Percentiles rank a stretch among this genome's conserved stretches.
Conservation (phyloP, 1,140 invertebrate genomes). For the Epicauta chinensis region DNA sequence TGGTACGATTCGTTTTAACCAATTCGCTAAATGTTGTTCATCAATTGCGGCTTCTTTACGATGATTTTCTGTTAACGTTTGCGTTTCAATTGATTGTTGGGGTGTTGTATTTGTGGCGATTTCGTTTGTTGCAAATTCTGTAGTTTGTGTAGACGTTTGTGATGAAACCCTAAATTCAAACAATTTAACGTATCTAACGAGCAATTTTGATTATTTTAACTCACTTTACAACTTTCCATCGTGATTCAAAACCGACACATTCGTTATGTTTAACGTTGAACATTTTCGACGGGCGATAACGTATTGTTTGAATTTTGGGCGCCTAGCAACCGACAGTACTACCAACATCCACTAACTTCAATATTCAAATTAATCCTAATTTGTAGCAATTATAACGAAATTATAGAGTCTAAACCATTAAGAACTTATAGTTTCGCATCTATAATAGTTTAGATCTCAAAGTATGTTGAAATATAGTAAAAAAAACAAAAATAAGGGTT, state of each 20-base stretch:
- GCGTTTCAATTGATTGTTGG: slow-evolving; percentile 21
- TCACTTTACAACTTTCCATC: slow-evolving; percentile 39
- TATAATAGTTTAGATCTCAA: no score
- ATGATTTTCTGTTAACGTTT: slow-evolving; percentile 24
- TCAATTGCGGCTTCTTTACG: slow-evolving; percentile 23
- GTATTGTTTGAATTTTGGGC: no score
- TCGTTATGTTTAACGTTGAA: slow-evolving; percentile 34
- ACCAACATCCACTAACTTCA: no score
- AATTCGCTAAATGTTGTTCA: slow-evolving; percentile 34
- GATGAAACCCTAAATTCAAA: slow-evolving; percentile 27
- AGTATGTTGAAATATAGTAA: no score
- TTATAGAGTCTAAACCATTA: no score
- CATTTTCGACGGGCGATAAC: slow-evolving; percentile 26
- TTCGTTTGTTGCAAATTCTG: slow-evolving; percentile 19
- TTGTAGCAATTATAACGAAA: no score
- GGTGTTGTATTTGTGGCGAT: slow-evolving; percentile 15
- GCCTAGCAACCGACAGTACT: no score
- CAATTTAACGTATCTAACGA: not conserved
- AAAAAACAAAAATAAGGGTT: no score
- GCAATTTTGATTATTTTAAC: not conserved
- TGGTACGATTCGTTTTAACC: slow-evolving; percentile 33
- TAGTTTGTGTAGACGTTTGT: slow-evolving; percentile 27
- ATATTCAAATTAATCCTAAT: no score
- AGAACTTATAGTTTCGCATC: no score
- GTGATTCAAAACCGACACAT: slow-evolving; percentile 39